Percentiles rank a stretch among this genome's conserved stretches.
These are phyloP conservation scores for Temnothorax nylanderi DNA, from an alignment of 1,140 invertebrate genomes.

Conservation along the genomic window DNA sequence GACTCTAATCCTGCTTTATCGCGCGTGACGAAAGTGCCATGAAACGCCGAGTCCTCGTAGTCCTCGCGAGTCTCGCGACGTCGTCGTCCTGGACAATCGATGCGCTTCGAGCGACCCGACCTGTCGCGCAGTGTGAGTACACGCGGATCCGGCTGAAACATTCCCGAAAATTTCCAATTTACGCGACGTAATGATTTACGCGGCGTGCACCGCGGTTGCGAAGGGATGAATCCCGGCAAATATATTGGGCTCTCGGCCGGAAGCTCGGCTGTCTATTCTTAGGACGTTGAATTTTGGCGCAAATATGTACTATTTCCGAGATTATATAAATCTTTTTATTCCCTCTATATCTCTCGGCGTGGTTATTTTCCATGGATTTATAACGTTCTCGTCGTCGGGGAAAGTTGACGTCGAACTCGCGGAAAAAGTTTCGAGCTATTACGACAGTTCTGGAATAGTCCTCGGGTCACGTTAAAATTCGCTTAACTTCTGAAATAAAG, in stretches of 20 bases:
- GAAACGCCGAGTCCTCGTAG: slow-evolving; percentile 22
- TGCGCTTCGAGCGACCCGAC: neutral
- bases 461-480: slow-evolving; percentile 24
- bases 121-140: slow-evolving; percentile 24
- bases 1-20: slow-evolving; percentile 55
- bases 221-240: neutral
- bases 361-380: neutral
- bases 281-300: neutral
- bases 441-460: neutral
- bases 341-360: no score
- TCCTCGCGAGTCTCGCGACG: neutral
- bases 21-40: slow-evolving; percentile 10
- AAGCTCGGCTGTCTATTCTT: no score
- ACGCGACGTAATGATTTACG: neutral
- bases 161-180: neutral
- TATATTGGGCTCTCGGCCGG: neutral
- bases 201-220: neutral
- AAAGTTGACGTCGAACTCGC: neutral
- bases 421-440: slow-evolving; percentile 20
- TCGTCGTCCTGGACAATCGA: neutral
- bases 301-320: neutral
- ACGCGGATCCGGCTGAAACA: neutral
- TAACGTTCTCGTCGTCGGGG: neutral
- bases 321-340: slow-evolving; percentile 15
- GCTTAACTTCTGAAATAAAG: neutral